These are phyloP conservation scores for Pygocentrus nattereri DNA, from an alignment of 2,797 vertebrate genomes.

Conservation along the genomic window DNA sequence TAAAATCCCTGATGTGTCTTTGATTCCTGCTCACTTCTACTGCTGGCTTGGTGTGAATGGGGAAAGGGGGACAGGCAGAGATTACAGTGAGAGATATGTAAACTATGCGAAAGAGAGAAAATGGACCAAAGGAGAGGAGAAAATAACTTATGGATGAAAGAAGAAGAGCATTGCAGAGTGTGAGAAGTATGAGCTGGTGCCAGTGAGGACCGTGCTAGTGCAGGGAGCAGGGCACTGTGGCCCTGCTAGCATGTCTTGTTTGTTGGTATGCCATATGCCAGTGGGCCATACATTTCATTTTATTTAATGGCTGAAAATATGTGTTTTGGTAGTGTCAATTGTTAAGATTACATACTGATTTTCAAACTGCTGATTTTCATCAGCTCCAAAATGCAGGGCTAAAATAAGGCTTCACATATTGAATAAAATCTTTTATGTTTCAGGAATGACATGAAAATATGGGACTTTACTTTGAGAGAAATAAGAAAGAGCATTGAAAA, in stretches of 20 bases:
- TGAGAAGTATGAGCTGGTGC: constrained; percentile 1
- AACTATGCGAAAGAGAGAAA: constrained; percentile 35
- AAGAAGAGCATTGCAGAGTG: constrained; percentile 16
- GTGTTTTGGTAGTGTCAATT: no score
- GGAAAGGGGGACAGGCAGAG: constrained; percentile 36
- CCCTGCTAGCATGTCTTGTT: constrained; percentile 18
- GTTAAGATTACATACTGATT: no score
- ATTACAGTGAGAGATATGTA: constrained; percentile 49
- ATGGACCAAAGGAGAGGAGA: constrained; percentile 24
- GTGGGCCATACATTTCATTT: constrained; percentile 1
- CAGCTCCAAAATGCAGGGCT: no score
- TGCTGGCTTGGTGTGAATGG: constrained; percentile 52
- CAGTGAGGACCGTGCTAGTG: background rate
- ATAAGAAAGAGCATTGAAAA: no score
- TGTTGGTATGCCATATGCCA: constrained; percentile 31
- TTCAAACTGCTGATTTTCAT: no score
- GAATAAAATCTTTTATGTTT: no score
- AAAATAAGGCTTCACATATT: no score
- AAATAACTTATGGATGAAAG: constrained; percentile 28
- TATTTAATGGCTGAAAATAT: no score
- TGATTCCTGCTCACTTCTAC: constrained; percentile 62
- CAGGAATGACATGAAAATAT: no score
- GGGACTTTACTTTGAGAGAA: no score
- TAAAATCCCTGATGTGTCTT: constrained; percentile 64
- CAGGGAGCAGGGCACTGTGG: background rate